Base-by-base conservation (phyloP, 35 echinoderm and acorn worm species). In the Heliocidaris tuberculata region DNA sequence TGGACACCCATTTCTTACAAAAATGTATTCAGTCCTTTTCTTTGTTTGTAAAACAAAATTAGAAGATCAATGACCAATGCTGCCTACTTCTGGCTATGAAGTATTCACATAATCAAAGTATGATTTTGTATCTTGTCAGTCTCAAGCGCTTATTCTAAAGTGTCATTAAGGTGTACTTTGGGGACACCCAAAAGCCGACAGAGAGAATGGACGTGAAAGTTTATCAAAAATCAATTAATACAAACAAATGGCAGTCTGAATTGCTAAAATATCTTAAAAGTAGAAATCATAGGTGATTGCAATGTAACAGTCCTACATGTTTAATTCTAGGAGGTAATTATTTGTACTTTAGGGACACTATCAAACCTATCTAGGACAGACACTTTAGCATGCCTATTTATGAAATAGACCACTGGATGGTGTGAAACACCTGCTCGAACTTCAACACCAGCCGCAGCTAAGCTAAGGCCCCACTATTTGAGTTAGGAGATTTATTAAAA, bases 361-460 rank as follows among this genome's bases (percentile, higher is more conserved):
- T 19, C 21, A 27, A 78, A 27, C 65, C 65, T 78, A 78, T 78
- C 65, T 78, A n/a, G 65, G 65, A 24, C 65, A 78, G 65, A 19
- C 65, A 78, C 65, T 78, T 78, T 78, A 78, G 65, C 27, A 19
- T n/a, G 27, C 65, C 65, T 78, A 78, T 78, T 78, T 78, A 78
- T n/a, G 65, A 78, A 78, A 78, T 78, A 24, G 65, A 78, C 65
- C 65, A 78, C 19, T 78, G 65, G 65, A 78, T 78, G 65, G 65
- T 19, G 65, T 78, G 27, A 78, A 78, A 78, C 65, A 78, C 65
- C 65, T 78, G 65, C 65, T 78, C 27, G 65, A 78, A 78, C 65
- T 78, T 78, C 65, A 78, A 78, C 65, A 78, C 65, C 65, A 78
- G 65, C 27, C 65, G 65, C 65, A 78, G 65, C 65, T 78, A 78